A percentile compares a stretch with the other conserved stretches of the same genome.
phyloP scores from a whole-genome alignment of 2,113 vertebrate species.

The Etheostoma spectabile region DNA sequence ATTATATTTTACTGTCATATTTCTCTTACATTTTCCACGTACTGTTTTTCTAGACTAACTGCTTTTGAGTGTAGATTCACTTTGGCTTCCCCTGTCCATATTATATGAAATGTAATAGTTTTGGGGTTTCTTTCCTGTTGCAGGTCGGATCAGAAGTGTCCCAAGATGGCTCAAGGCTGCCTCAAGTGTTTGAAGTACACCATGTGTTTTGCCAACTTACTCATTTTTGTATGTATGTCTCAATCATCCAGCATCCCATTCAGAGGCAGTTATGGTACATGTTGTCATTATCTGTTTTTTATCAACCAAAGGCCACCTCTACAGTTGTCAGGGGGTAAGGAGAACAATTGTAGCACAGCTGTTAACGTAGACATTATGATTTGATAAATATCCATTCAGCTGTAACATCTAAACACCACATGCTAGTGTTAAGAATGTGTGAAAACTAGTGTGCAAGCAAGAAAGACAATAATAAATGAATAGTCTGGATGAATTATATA shows the following conservation, averaged over 20 bases:
- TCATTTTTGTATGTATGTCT: conserved; percentile 84
- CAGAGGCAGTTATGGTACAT: background rate
- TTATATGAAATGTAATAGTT: background rate
- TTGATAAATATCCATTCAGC: background rate
- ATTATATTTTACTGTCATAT: too few relatives aligned
- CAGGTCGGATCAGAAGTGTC: conserved; percentile 56
- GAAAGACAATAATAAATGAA: too few relatives aligned
- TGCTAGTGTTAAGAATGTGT: background rate
- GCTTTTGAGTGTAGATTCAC: background rate
- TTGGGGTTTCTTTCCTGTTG: conserved; percentile 10
- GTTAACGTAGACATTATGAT: background rate
- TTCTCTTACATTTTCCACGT: too few relatives aligned
- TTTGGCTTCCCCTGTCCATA: background rate
- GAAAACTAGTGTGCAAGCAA: too few relatives aligned
- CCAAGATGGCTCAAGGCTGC: conserved; percentile 81
- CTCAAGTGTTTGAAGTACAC: conserved; percentile 85
- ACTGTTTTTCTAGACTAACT: background rate
- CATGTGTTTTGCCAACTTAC: conserved; percentile 85
- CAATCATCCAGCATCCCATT: background rate
- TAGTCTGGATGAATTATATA: too few relatives aligned
- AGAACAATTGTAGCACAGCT: background rate
- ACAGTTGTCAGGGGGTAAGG: background rate
- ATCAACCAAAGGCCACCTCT: too few relatives aligned
- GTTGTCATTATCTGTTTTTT: background rate
- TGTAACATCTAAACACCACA: background rate